Evolutionary conservation across 1,140 invertebrate species (phyloP).

Genomic region (Euschistus heros): DNA sequence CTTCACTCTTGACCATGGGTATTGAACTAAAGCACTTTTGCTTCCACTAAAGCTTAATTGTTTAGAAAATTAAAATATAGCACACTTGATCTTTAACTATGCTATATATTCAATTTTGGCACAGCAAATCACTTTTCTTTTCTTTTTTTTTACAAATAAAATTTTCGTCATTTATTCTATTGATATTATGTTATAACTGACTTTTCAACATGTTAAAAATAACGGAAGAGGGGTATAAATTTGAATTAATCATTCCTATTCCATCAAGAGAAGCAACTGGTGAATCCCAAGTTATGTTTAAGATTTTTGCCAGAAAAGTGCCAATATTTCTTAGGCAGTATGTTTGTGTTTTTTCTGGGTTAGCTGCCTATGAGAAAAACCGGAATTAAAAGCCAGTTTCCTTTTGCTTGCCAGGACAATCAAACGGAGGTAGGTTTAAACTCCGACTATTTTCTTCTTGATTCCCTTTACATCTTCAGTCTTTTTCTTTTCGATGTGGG

Average conservation of each 20-base stretch:
- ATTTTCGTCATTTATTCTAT: too few relatives aligned
- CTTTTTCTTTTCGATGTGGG: neutral
- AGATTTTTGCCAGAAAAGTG: conserved; percentile 5
- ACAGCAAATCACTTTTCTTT: neutral
- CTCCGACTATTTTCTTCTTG: neutral
- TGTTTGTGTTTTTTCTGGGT: conserved; percentile 37
- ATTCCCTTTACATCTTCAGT: neutral
- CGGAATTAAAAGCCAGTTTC: conserved; percentile 38
- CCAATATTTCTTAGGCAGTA: conserved; percentile 24
- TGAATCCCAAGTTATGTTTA: conserved; percentile 8
- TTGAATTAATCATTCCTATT: too few relatives aligned
- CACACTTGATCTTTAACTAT: too few relatives aligned
- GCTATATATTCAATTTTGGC: too few relatives aligned
- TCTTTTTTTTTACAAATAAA: neutral
- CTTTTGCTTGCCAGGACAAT: conserved; percentile 42
- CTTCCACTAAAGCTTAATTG: too few relatives aligned
- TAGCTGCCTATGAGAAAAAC: conserved; percentile 37
- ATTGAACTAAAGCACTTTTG: too few relatives aligned
- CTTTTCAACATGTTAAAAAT: too few relatives aligned
- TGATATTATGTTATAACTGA: too few relatives aligned
- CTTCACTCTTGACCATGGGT: too few relatives aligned
- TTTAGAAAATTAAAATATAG: too few relatives aligned
- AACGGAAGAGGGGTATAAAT: too few relatives aligned
- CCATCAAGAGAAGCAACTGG: neutral
- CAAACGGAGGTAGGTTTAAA: conserved; percentile 39